A percentile compares a stretch with the other conserved stretches of the same genome.
Evolutionary conservation across 1,140 invertebrate species (phyloP).

Genomic region (Eumeta japonica): DNA sequence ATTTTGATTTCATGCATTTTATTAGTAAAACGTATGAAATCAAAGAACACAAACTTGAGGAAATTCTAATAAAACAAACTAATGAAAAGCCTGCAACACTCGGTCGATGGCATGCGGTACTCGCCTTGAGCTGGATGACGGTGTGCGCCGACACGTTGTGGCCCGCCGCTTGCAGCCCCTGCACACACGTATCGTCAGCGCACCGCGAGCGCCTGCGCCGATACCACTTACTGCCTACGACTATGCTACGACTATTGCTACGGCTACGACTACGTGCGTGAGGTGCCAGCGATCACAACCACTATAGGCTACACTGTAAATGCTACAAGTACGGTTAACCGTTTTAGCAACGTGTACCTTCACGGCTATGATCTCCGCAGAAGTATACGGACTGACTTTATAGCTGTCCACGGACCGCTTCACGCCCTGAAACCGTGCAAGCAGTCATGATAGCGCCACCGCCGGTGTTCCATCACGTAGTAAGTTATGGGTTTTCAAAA

Average conservation of each 20-base stretch:
- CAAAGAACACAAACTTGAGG: no score
- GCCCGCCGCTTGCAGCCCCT: slow-evolving; percentile 84
- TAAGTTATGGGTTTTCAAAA: no score
- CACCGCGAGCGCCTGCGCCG: no score
- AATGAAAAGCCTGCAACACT: neutral
- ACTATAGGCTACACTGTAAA: neutral
- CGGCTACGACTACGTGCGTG: neutral
- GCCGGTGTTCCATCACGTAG: no score
- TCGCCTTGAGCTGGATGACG: slow-evolving; percentile 88
- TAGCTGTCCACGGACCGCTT: slow-evolving; percentile 79
- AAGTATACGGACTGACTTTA: slow-evolving; percentile 63
- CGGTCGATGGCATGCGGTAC: slow-evolving; percentile 44
- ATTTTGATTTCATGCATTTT: no score
- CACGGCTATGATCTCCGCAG: slow-evolving; percentile 92
- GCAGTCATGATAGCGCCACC: no score
- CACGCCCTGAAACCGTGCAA: slow-evolving; percentile 70
- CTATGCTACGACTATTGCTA: neutral
- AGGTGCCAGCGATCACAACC: neutral
- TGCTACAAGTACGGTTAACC: neutral
- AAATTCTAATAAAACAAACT: neutral
- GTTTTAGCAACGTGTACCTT: slow-evolving; percentile 72
- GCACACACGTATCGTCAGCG: slow-evolving; percentile 12
- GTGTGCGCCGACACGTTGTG: slow-evolving; percentile 86
- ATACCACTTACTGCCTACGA: neutral
- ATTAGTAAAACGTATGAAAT: no score